phyloP scores from a whole-genome alignment of 2,888 invertebrate species.

The Periphyllus acericola region DNA sequence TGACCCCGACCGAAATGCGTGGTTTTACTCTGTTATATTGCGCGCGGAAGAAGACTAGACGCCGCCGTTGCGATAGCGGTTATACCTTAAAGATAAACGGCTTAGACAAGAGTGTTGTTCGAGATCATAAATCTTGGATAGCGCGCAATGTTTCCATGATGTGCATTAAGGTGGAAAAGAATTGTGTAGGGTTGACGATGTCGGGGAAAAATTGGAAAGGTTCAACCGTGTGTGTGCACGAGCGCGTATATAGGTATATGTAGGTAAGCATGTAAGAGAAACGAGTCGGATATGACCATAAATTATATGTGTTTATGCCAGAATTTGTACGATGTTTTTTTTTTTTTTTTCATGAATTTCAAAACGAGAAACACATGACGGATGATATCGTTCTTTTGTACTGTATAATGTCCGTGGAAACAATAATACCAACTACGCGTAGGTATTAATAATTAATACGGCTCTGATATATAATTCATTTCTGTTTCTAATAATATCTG shows the following conservation, averaged over 20 bases:
- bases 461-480: not conserved
- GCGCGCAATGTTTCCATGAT: constrained; percentile 15
- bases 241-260: not conserved
- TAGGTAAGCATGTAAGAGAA: not conserved
- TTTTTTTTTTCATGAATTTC: constrained; percentile 34
- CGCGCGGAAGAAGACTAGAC: constrained; percentile 13
- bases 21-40: not conserved
- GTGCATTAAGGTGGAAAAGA: constrained; percentile 39
- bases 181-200: constrained; percentile 26
- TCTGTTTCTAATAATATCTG: not conserved
- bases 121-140: constrained; percentile 49
- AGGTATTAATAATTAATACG: constrained; percentile 11
- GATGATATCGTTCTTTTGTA: not conserved
- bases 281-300: constrained; percentile 25
- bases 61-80: constrained; percentile 1
- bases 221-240: not conserved
- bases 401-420: not conserved
- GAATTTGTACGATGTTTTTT: constrained; percentile 10
- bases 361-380: constrained; percentile 11
- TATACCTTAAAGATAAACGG: constrained; percentile 49
- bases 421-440: not conserved
- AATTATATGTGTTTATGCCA: constrained; percentile 25
- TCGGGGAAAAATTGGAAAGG: constrained; percentile 31
- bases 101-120: constrained; percentile 35
- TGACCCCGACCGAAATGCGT: constrained; percentile 16